Percentiles rank a stretch among this genome's conserved stretches.
phyloP scores from a whole-genome alignment of 1,140 invertebrate species.

The Aethina tumida region DNA sequence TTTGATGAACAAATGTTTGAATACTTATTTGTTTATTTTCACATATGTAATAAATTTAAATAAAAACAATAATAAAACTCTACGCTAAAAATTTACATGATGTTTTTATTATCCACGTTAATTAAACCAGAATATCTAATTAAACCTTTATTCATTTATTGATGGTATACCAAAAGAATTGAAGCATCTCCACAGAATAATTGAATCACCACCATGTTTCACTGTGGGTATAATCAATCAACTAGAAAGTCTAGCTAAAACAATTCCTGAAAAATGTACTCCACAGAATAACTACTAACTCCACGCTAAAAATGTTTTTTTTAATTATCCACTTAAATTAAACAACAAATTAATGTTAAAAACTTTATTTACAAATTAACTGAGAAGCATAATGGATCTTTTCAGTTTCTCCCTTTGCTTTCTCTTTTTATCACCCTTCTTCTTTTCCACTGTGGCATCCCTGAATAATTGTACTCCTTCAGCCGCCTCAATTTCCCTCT shows the following conservation, averaged over 20 bases:
- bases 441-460: constrained; percentile 60
- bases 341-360: background rate
- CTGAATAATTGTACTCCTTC: constrained; percentile 73
- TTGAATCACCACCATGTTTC: too few species aligned
- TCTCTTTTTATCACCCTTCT: constrained; percentile 55
- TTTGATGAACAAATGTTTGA: constrained; percentile 20
- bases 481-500: constrained; percentile 67
- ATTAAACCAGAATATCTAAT: too few species aligned
- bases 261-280: too few species aligned
- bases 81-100: constrained; percentile 12
- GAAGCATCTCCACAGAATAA: too few species aligned
- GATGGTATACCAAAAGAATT: too few species aligned
- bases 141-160: too few species aligned
- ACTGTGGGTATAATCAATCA: too few species aligned
- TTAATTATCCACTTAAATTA: background rate
- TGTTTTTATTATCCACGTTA: too few species aligned
- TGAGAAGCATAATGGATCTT: constrained; percentile 45
- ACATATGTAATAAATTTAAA: constrained; percentile 25
- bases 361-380: constrained; percentile 4
- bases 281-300: too few species aligned
- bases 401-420: constrained; percentile 61
- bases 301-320: too few species aligned
- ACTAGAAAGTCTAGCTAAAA: too few species aligned
- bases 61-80: constrained; percentile 21
- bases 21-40: constrained; percentile 24